Evolutionary conservation across 2,888 invertebrate species (phyloP).

Genomic region (Andrena fulva): DNA sequence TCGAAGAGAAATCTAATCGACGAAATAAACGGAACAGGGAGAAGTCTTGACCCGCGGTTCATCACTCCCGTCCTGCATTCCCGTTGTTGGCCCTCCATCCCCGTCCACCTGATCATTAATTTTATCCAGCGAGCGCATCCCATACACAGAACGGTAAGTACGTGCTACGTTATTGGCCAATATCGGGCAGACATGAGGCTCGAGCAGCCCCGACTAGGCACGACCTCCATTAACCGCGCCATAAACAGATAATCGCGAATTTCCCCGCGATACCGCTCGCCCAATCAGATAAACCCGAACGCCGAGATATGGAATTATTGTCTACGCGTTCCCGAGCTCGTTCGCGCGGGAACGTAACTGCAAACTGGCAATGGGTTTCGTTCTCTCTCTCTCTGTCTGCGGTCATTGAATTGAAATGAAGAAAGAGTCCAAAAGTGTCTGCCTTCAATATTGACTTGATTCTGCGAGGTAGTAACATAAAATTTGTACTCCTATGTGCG

Average conservation of each 20-base stretch:
- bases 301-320: constrained; percentile 80
- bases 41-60: constrained; percentile 50
- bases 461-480: no score
- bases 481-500: no score
- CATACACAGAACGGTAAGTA: constrained; percentile 64
- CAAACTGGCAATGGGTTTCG: constrained; percentile 49
- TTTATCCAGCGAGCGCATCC: constrained; percentile 51
- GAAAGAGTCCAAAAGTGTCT: neutral
- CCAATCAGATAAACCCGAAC: constrained; percentile 79
- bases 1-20: constrained; percentile 8
- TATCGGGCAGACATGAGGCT: constrained; percentile 61
- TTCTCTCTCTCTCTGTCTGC: neutral
- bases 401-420: constrained; percentile 18
- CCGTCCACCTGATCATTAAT: constrained; percentile 57
- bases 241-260: constrained; percentile 82
- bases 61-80: constrained; percentile 58
- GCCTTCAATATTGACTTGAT: no score
- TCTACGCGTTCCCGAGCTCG: constrained; percentile 73
- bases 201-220: constrained; percentile 68
- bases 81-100: constrained; percentile 41
- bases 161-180: constrained; percentile 72
- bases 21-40: constrained; percentile 59
- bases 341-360: constrained; percentile 56
- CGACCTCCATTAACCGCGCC: constrained; percentile 78
- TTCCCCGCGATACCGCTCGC: constrained; percentile 76